Evolutionary conservation across 37 sponge, comb jelly and placozoan genomes (phyloP).

Genomic region (Bolinopsis microptera): DNA sequence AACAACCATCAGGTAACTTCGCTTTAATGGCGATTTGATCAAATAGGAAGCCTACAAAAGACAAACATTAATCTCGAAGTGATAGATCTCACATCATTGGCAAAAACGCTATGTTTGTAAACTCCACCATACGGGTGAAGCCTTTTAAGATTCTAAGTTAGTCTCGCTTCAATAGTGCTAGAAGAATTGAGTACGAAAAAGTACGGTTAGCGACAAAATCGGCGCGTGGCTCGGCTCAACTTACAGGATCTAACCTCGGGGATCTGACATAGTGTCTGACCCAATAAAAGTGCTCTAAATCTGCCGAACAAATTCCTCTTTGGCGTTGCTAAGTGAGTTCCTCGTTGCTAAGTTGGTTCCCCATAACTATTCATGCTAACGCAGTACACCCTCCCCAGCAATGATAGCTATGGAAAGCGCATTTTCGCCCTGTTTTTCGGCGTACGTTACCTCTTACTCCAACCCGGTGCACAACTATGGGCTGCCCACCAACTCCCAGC

Average conservation of each 20-base stretch:
- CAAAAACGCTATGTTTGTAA: slow-evolving; percentile 7
- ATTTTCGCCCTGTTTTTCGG: slow-evolving; percentile 66
- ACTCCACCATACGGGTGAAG: background rate
- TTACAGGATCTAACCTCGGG: background rate
- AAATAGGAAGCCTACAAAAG: background rate
- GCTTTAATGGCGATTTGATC: slow-evolving; percentile 18
- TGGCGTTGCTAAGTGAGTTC: background rate
- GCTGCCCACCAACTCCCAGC: slow-evolving; percentile 1
- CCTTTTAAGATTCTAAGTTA: background rate
- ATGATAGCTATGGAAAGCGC: slow-evolving; percentile 65
- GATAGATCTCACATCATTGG: background rate
- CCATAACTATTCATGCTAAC: slow-evolving; percentile 3
- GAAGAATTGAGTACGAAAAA: background rate
- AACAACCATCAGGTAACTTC: background rate
- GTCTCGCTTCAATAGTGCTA: background rate
- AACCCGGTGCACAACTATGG: slow-evolving; percentile 47
- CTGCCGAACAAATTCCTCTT: background rate
- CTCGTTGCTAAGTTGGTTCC: too few relatives aligned
- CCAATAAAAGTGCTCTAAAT: background rate
- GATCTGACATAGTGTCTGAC: background rate
- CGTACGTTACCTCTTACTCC: slow-evolving; percentile 58
- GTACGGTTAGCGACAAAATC: background rate
- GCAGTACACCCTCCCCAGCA: background rate
- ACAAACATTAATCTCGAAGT: slow-evolving; percentile 1
- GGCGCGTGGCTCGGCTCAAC: background rate